These are phyloP conservation scores for Botia kubotai DNA, from an alignment of 2,797 vertebrate genomes.

Conservation along the genomic window DNA sequence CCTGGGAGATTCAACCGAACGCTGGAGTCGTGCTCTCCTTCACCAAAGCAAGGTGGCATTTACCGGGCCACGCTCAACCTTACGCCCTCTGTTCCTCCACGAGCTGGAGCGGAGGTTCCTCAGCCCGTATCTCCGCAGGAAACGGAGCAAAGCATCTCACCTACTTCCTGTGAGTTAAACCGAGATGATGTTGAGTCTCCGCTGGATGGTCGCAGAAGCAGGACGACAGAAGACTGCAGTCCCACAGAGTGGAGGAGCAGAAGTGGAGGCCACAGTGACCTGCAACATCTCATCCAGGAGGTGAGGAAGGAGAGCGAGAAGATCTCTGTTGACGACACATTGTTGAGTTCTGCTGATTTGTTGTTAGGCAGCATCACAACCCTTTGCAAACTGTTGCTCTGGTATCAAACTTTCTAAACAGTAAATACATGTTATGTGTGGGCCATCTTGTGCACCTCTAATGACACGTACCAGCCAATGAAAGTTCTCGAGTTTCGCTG, in stretches of 20 bases:
- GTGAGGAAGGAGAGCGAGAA: slow-evolving; percentile 68
- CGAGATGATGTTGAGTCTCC: slow-evolving; percentile 48
- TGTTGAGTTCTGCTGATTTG: no score
- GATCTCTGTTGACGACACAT: no score
- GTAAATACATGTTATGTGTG: no score
- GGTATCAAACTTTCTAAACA: no score
- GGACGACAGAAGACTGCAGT: slow-evolving; percentile 18
- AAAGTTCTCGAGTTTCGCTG: background rate
- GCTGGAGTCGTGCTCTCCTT: slow-evolving; percentile 26
- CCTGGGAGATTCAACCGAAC: slow-evolving; percentile 63
- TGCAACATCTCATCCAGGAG: slow-evolving; percentile 91
- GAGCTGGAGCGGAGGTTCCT: slow-evolving; percentile 68
- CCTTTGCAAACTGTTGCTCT: no score
- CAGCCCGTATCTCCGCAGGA: slow-evolving; percentile 16
- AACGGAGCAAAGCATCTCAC: background rate
- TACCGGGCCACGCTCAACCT: slow-evolving; percentile 88
- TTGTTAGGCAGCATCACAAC: no score
- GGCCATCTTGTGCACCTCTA: no score
- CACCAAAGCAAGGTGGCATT: slow-evolving; percentile 71
- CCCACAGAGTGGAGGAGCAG: slow-evolving; percentile 66
- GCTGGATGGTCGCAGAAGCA: slow-evolving; percentile 57
- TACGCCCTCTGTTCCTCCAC: slow-evolving; percentile 81
- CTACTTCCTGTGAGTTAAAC: slow-evolving; percentile 12
- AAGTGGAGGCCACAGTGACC: slow-evolving; percentile 65
- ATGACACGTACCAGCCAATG: no score